Base-by-base conservation (phyloP, 1,140 invertebrate species). In the Drosophila ironensis region DNA sequence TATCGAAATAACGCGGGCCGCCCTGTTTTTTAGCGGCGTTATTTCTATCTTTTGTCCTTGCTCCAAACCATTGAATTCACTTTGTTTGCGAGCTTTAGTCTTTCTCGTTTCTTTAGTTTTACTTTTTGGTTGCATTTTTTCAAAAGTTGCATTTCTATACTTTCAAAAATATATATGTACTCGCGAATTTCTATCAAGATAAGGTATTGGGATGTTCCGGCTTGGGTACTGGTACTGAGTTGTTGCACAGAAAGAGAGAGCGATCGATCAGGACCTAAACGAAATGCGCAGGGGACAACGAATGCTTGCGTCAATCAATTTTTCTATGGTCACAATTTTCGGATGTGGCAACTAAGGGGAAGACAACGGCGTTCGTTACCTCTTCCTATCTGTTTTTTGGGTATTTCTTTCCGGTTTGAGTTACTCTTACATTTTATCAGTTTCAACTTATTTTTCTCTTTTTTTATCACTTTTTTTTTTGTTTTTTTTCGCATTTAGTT, bases 101-200 rank as follows among this genome's bases (percentile, higher is more conserved):
- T 68, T 72, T 64, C n/a, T n/a, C 41, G 33, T 48, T 57, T 38
- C 33, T 8, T 37, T 14, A 37, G 59, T 61, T 51, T 53, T 33
- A 46, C 14, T 51, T 59, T 45, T 47, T 57, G 17, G 45, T 60
- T 74, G 40, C 40, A 60, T 51, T 61, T 84, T 80, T 73, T 84
- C 70, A 86, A 84, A 81, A 81, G 72, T 81, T 76, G 76, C 77
- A 81, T 76, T 82, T 67, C 53, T 42, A 76, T 82, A 81, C 77
- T 82, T 81, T 81, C 54, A 82, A 81, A 81, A 81, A 81, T 81
- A 81, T 76, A 63, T 82, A 52, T 81, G 54, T 50, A 30, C 69
- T 27, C 71, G 53, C 73, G 61, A 66, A 52, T 44, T 70, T 63
- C 50, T 40, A 77, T 61, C 27, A 51, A 72, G 35, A 48, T 17